phyloP scores from a whole-genome alignment of 1,140 invertebrate genomes.

The Bicyclus anynana region DNA sequence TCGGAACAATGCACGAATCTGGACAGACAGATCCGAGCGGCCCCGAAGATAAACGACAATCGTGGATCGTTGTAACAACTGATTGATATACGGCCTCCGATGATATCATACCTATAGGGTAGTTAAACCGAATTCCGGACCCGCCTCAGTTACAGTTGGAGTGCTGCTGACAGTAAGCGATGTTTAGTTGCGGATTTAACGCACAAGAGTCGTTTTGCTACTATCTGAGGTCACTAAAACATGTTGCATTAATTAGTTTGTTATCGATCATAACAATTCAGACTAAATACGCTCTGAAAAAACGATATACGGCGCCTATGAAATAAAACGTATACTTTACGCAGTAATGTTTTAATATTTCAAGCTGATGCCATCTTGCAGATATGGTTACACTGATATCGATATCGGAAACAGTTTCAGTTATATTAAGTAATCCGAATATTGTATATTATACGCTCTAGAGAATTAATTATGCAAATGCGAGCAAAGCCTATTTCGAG shows the following conservation, averaged over 20 bases:
- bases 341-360: neutral
- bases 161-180: slow-evolving; percentile 67
- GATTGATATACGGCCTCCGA: slow-evolving; percentile 72
- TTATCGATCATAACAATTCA: too few relatives aligned
- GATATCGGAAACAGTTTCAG: neutral
- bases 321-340: too few relatives aligned
- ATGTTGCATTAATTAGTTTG: too few relatives aligned
- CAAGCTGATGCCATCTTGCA: neutral
- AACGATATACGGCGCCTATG: too few relatives aligned
- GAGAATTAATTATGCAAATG: slow-evolving; percentile 1
- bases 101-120: slow-evolving; percentile 65
- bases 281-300: too few relatives aligned
- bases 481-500: slow-evolving; percentile 3
- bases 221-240: slow-evolving; percentile 35
- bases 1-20: slow-evolving; percentile 74
- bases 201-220: slow-evolving; percentile 45
- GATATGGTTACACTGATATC: neutral
- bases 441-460: slow-evolving; percentile 3
- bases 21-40: slow-evolving; percentile 67
- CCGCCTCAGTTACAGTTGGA: slow-evolving; percentile 69
- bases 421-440: slow-evolving; percentile 4
- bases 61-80: slow-evolving; percentile 72
- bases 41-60: slow-evolving; percentile 73
- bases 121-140: slow-evolving; percentile 64
- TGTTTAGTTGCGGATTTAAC: slow-evolving; percentile 59